Conservation (phyloP, 30 jellyfish, hydroid and myxozoan genomes). For the Morbakka virulenta region DNA sequence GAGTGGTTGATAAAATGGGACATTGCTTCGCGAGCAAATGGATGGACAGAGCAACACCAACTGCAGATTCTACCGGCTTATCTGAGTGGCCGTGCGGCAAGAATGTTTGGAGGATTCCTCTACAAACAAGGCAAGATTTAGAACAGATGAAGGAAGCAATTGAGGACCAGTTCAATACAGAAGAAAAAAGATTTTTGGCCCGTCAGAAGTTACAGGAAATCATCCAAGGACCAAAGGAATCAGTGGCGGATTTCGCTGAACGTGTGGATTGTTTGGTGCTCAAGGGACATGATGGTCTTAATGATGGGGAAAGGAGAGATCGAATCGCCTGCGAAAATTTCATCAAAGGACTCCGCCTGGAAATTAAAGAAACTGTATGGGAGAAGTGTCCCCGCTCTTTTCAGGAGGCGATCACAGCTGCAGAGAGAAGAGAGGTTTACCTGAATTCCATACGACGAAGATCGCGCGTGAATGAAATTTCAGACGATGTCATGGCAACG, state of each 20-base stretch:
- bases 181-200: too few species aligned
- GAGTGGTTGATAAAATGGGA: conserved; percentile 29
- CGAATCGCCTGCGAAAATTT: conserved; percentile 21
- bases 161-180: conserved; percentile 19
- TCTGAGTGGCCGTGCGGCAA: conserved; percentile 46
- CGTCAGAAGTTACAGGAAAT: too few species aligned
- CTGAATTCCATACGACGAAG: conserved; percentile 29
- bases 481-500: conserved; percentile 26
- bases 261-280: conserved; percentile 10
- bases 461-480: conserved; percentile 2
- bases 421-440: conserved; percentile 28
- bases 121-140: neutral
- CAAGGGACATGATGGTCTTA: conserved; percentile 44
- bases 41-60: conserved; percentile 15
- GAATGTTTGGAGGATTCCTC: conserved; percentile 47
- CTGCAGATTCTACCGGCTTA: conserved; percentile 1
- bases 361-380: conserved; percentile 4
- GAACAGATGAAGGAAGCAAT: conserved; percentile 14
- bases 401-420: conserved; percentile 39
- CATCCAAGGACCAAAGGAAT: conserved; percentile 18
- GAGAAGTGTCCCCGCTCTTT: conserved; percentile 22
- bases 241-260: conserved; percentile 30
- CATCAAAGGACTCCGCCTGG: conserved; percentile 28
- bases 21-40: too few species aligned
- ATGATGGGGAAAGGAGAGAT: conserved; percentile 12